Conservation (phyloP, 2,113 vertebrate genomes). For the Strix uralensis region DNA sequence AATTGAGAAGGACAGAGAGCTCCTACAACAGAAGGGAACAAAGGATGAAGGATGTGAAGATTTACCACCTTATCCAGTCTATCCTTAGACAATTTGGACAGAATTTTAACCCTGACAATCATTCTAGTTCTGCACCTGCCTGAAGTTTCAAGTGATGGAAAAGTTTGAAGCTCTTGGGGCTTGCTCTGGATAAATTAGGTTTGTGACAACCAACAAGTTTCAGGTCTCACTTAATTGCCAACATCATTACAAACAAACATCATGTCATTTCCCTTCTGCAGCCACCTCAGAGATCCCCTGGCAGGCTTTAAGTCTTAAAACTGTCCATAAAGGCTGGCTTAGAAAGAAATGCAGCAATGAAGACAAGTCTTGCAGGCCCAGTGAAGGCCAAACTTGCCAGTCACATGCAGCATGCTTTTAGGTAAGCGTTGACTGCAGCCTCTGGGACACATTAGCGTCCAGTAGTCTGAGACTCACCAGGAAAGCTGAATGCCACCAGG, state of each 20-base stretch:
- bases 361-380: not conserved
- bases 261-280: not conserved
- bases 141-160: not conserved
- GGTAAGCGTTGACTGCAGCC: not conserved
- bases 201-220: not conserved
- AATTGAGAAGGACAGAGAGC: not conserved
- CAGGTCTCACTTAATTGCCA: not conserved
- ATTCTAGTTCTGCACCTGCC: not conserved
- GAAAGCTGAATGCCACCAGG: not conserved
- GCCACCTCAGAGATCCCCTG: not conserved
- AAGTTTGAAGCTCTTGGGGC: not conserved
- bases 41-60: not conserved
- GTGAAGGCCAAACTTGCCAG: not conserved
- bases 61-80: not conserved
- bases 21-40: not conserved
- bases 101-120: not conserved
- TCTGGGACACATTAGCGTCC: not conserved
- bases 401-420: not conserved
- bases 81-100: not conserved
- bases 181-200: not conserved
- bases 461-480: not conserved
- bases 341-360: not conserved
- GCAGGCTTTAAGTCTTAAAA: not conserved
- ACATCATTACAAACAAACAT: not conserved
- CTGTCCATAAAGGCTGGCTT: not conserved